A percentile compares a stretch with the other conserved stretches of the same genome.
Evolutionary conservation across 92 coral and sea anemone species (phyloP).

Genomic region (Zoanthus sociatus): DNA sequence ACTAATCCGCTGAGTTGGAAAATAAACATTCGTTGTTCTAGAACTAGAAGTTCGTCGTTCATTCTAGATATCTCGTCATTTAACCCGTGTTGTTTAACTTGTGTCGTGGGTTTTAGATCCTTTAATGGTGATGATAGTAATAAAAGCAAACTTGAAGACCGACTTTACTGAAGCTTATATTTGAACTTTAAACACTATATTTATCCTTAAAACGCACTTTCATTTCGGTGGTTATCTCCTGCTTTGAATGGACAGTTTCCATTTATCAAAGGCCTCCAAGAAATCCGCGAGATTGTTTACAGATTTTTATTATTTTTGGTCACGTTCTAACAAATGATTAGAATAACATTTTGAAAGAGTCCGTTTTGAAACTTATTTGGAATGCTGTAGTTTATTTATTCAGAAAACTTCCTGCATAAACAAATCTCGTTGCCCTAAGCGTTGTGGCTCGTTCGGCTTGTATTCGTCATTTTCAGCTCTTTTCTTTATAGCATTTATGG

Average conservation of each 20-base stretch:
- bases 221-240: neutral
- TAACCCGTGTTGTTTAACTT: slow-evolving; percentile 23
- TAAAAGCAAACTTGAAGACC: neutral
- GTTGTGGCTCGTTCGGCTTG: neutral
- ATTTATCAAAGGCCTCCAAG: neutral
- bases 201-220: neutral
- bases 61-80: slow-evolving; percentile 4
- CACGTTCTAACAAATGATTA: slow-evolving; percentile 8
- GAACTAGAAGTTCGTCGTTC: slow-evolving; percentile 1
- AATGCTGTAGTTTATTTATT: slow-evolving; percentile 22
- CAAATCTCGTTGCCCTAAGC: slow-evolving; percentile 23
- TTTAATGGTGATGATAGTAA: neutral
- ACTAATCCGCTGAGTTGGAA: neutral
- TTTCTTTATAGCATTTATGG: neutral
- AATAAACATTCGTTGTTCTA: neutral
- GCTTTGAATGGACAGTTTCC: neutral
- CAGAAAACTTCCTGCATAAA: neutral
- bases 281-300: slow-evolving; percentile 32
- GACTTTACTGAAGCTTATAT: neutral
- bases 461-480: neutral
- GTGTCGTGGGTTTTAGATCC: neutral
- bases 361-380: slow-evolving; percentile 15
- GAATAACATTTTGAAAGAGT: slow-evolving; percentile 38
- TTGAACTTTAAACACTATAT: neutral
- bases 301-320: slow-evolving; percentile 23